These are phyloP conservation scores for Hydractinia symbiolongicarpus DNA, from an alignment of 30 jellyfish, hydroid and myxozoan genomes.

Conservation along the genomic window DNA sequence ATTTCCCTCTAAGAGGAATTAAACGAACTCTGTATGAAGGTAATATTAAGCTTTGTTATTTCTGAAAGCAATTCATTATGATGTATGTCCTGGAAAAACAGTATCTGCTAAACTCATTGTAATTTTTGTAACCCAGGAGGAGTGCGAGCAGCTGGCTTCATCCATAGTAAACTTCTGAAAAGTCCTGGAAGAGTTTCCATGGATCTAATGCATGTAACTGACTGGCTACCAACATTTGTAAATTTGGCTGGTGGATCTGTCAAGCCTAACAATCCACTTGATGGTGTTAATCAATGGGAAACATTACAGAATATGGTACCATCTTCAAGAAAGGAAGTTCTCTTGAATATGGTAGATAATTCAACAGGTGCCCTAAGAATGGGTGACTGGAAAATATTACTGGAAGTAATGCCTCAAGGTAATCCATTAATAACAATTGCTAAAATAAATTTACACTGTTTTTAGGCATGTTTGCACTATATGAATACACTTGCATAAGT, in stretches of 20 bases:
- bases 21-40: slow-evolving; percentile 92
- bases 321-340: slow-evolving; percentile 67
- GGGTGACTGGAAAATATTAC: slow-evolving; percentile 73
- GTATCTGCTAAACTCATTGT: background rate
- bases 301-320: slow-evolving; percentile 33
- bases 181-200: slow-evolving; percentile 67
- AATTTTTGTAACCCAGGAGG: slow-evolving; percentile 23
- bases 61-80: background rate
- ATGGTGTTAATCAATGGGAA: slow-evolving; percentile 70
- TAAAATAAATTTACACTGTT: background rate
- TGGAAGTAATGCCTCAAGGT: slow-evolving; percentile 27
- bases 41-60: background rate
- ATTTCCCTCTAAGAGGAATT: slow-evolving; percentile 83
- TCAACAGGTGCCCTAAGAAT: slow-evolving; percentile 55
- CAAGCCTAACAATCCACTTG: slow-evolving; percentile 8
- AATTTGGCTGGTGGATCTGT: slow-evolving; percentile 66
- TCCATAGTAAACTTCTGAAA: slow-evolving; percentile 57
- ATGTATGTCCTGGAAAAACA: background rate
- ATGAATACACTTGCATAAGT: too few relatives aligned
- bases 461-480: too few relatives aligned
- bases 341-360: slow-evolving; percentile 70
- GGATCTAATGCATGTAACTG: slow-evolving; percentile 74
- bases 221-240: slow-evolving; percentile 83
- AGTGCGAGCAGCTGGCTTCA: slow-evolving; percentile 83
- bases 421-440: background rate